Base-by-base conservation (phyloP, 2,797 vertebrate species). In the Gallinago solitaria region DNA sequence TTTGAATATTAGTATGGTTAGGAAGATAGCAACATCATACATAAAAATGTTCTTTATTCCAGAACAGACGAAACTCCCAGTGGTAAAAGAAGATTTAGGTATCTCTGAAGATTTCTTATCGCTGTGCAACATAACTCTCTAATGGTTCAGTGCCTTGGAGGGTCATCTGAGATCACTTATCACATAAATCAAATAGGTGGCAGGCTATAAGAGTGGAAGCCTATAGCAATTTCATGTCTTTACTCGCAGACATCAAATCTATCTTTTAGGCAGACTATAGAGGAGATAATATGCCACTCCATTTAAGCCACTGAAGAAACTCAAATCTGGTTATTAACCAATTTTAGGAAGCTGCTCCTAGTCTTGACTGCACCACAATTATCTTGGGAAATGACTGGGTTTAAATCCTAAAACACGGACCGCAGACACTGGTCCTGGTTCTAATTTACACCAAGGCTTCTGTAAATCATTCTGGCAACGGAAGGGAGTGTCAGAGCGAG, bases 61-160 rank as follows among this genome's bases (percentile, higher is more conserved):
- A 87, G 73, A 96, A 96, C 70, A 91, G 89, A 96, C 95, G 95
- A 97, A 97, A 96, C 73, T 96, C 92, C 79, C 61, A 87, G 85
- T 90, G 91, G 91, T 95, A 96, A 96, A 84, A 95, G 92, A 97
- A 97, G 95, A 97, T 98, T 97, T 97, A 98, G 87, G 81, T 95
- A 96, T 96, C 95, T 96, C 96, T 96, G 96, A 97, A 97, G 97
- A 97, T 97, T 98, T 97, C 97, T 98, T 97, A 97, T 97, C 96
- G 6, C 93, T 83, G 48, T 68, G 95, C 90, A 97, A 93, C 96
- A 96, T 96, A 96, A 97, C 83, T 97, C 94, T 97, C 94, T 95
- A 95, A 97, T 96, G 96, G 97, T 96, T 97, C 95, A 87, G 92
- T 97, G 90, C 96, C 96, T 97, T 92, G 91, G 96, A 98, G 96